Conservation (phyloP, 2,888 invertebrate species). For the Drosophila picticornis region DNA sequence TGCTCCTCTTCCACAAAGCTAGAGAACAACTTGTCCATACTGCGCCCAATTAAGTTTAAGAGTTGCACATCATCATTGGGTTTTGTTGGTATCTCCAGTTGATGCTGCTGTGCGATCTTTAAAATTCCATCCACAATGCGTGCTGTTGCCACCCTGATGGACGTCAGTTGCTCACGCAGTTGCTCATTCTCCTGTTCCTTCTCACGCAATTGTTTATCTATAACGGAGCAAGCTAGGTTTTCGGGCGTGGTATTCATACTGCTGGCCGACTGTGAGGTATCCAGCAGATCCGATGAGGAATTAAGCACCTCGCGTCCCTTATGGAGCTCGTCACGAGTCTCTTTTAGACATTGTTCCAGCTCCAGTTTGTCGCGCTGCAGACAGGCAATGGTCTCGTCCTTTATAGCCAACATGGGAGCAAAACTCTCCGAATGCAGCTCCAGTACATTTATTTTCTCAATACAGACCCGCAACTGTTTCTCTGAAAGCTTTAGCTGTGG, state of each 20-base stretch:
- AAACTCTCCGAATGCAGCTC: constrained; percentile 68
- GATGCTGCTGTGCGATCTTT: constrained; percentile 1
- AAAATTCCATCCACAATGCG: neutral
- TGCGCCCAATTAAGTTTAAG: neutral
- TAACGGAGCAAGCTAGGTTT: constrained; percentile 82
- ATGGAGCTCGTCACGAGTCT: constrained; percentile 69
- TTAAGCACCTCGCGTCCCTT: constrained; percentile 74
- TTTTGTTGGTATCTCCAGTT: neutral
- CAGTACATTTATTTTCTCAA: constrained; percentile 71
- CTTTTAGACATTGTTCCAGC: constrained; percentile 80
- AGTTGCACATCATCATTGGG: constrained; percentile 4
- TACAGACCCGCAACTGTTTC: constrained; percentile 61
- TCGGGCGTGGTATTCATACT: constrained; percentile 79
- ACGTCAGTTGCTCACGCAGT: constrained; percentile 61
- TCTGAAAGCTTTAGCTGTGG: constrained; percentile 67
- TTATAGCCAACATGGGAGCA: constrained; percentile 51
- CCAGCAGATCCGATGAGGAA: constrained; percentile 76
- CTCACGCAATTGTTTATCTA: constrained; percentile 84
- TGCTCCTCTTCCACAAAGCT: constrained; percentile 4
- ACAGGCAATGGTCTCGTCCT: constrained; percentile 57
- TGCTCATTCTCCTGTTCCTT: constrained; percentile 81
- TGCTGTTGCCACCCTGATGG: constrained; percentile 2
- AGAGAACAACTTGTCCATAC: constrained; percentile 5
- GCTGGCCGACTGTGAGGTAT: constrained; percentile 69
- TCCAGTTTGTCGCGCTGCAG: constrained; percentile 78